Base-by-base conservation (phyloP, 2,797 vertebrate species). In the Esox masquinongy region DNA sequence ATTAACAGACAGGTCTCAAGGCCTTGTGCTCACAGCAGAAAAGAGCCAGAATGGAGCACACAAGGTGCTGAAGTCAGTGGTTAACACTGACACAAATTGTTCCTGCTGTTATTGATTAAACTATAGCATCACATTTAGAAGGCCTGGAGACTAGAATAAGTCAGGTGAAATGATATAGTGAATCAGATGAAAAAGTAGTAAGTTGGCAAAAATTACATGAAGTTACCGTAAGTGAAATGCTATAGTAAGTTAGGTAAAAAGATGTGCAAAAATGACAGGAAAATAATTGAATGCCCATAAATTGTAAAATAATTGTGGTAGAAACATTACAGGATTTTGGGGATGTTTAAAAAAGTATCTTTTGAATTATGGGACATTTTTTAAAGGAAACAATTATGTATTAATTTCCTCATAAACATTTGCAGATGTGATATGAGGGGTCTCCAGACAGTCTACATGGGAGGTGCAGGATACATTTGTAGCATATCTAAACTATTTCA, bases 31-130 rank as follows among this genome's bases (percentile, higher is more conserved):
- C 82, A 82, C 77, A 77, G 71, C 68, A 64, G 29, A 73, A 77
- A 68, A 84, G 79, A 77, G 79, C 82, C 72, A 83, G 79, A 79
- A 61, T 14, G 81, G 74, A 74, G 74, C 73, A 78, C 69, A 70
- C 64, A 80, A 47, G 19, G 36, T 47, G 11, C 19, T 43, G 14
- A 43, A 39, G 68, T 14, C 59, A 5, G 11, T 68, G 24, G 68
- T 77, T 50, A 77, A 19, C 56, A 39, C 56, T 49, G 59, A 56
- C 43, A 47, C 9, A 11, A 68, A 34, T 69, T 68, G 80, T 76
- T 72, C 24, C 56, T 70, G 72, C 50, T 29, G 11, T 39, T 78
- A 83, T 86, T 76, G 82, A 76, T 77, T 50, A 69, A 79, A 74
- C 73, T 75, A 24, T 79, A 70, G 14, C 14, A 34, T 74, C 3